Conservation (phyloP, 92 coral and sea anemone species). For the Epizoanthus stellaris region DNA sequence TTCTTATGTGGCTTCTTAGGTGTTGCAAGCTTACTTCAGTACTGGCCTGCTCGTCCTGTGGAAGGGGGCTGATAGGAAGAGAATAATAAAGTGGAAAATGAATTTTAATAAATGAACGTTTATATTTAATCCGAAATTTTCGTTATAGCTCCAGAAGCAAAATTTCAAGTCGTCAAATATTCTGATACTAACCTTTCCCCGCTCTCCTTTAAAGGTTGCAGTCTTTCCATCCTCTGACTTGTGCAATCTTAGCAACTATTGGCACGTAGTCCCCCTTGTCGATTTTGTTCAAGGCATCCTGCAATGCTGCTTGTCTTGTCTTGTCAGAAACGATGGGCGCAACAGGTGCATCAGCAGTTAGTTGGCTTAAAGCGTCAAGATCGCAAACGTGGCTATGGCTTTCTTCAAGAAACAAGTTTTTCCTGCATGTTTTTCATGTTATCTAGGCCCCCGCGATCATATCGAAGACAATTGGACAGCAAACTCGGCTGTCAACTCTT, state of each 20-base stretch:
- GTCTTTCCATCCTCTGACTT: not conserved
- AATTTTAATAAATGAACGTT: no score
- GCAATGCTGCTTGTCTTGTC: not conserved
- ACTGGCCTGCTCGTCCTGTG: not conserved
- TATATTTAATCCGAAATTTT: no score
- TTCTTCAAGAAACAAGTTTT: not conserved
- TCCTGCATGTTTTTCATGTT: not conserved
- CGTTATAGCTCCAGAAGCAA: no score
- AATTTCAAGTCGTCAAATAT: no score
- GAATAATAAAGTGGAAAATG: not conserved
- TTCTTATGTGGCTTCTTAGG: not conserved
- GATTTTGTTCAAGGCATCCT: not conserved
- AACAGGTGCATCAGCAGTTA: constrained; percentile 18
- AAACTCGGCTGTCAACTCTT: not conserved
- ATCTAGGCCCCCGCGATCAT: not conserved
- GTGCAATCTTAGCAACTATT: not conserved
- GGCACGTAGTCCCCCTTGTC: not conserved
- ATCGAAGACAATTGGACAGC: constrained; percentile 9
- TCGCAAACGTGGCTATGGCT: not conserved
- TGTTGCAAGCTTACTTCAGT: not conserved
- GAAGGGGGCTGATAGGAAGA: not conserved
- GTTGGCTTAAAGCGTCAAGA: not conserved
- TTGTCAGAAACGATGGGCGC: constrained; percentile 4
- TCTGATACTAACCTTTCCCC: not conserved
- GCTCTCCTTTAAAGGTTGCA: no score